These are phyloP conservation scores for Apocrypta bakeri DNA, from an alignment of 1,140 invertebrate genomes.

Conservation along the genomic window DNA sequence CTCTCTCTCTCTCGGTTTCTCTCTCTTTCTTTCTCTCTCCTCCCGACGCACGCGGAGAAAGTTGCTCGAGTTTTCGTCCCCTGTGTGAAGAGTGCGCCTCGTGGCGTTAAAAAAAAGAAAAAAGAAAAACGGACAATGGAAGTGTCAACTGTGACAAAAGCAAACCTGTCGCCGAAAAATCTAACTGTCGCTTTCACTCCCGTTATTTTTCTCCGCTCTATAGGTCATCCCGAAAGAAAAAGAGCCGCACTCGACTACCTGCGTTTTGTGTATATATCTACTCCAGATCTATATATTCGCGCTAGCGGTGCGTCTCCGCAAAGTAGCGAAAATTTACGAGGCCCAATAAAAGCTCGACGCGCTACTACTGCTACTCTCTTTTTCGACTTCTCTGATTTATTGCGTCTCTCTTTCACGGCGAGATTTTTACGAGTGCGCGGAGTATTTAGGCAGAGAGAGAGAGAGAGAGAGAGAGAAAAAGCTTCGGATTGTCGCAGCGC, in stretches of 20 bases:
- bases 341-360: slow-evolving; percentile 29
- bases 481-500: neutral
- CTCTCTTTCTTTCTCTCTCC: no score
- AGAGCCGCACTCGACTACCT: neutral
- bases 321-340: slow-evolving; percentile 44
- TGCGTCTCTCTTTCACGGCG: neutral
- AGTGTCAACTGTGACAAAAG: no score
- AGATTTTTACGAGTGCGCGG: neutral
- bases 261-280: neutral
- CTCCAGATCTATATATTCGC: neutral
- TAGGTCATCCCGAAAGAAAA: neutral
- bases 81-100: no score
- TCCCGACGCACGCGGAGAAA: neutral
- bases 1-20: no score
- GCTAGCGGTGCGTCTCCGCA: slow-evolving; percentile 1
- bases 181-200: neutral
- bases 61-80: neutral
- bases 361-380: neutral
- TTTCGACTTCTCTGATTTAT: neutral
- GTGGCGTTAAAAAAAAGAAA: neutral
- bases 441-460: neutral
- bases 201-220: neutral
- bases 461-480: no score
- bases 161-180: neutral
- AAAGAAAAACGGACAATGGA: neutral